These are phyloP conservation scores for mouse (Mus musculus) DNA, from an alignment of 2,113 vertebrate species.

Conservation along the genomic window GRCm39 chr2:151857501-151858000, in stretches of 20 bases:
- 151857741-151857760: not conserved
- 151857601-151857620: not conserved
- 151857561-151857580: not conserved
- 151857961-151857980: conserved; percentile 45
- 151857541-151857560: not conserved
- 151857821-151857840: conserved; percentile 51
- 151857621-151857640: not conserved
- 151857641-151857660: not conserved
- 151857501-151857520: not conserved
- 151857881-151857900: conserved; percentile 56
- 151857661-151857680: too few relatives aligned
- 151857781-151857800: conserved; percentile 25
- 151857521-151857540: not conserved
- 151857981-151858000: not conserved
- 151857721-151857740: not conserved
- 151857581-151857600: not conserved
- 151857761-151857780: not conserved
- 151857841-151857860: conserved; percentile 51
- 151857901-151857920: not conserved
- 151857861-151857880: conserved; percentile 30
- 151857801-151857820: conserved; percentile 46
- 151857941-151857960: not conserved
- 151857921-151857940: not conserved
- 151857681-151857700: not conserved
- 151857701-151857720: not conserved